Conservation (phyloP, 2,797 vertebrate species). For the Cyclopterus lumpus region DNA sequence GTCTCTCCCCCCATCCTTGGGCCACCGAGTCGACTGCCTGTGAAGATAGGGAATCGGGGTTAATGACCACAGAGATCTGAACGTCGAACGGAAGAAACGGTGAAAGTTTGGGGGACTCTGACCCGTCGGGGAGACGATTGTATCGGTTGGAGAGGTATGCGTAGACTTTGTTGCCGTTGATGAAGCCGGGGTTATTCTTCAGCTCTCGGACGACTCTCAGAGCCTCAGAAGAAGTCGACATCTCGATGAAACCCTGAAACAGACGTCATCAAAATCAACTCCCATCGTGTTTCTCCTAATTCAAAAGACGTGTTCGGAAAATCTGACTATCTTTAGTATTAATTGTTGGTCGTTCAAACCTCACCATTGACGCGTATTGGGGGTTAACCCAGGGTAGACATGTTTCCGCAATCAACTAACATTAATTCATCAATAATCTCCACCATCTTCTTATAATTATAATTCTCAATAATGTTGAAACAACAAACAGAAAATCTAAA, state of each 20-base stretch:
- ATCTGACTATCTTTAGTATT: neutral
- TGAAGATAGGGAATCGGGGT: neutral
- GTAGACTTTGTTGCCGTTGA: constrained; percentile 33
- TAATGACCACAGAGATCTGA: neutral
- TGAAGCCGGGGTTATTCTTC: neutral
- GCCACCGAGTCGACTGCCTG: constrained; percentile 36
- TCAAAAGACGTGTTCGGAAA: no score
- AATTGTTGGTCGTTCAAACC: neutral
- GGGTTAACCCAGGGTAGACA: no score
- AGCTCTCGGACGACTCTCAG: constrained; percentile 45
- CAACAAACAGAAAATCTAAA: no score
- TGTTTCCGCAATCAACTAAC: no score
- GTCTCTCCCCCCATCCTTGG: neutral
- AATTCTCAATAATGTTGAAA: no score
- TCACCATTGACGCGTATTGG: no score
- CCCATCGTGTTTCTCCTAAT: neutral
- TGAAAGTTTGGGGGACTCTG: neutral
- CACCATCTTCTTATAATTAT: no score
- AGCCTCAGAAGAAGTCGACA: constrained; percentile 67
- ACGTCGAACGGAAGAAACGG: neutral
- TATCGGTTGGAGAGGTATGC: constrained; percentile 61
- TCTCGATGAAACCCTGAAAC: constrained; percentile 77
- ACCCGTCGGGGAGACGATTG: constrained; percentile 56
- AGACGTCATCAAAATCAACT: neutral
- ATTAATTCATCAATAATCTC: no score